Evolutionary conservation across 2,888 invertebrate species (phyloP).

Genomic region (Pseudococcus viburni): DNA sequence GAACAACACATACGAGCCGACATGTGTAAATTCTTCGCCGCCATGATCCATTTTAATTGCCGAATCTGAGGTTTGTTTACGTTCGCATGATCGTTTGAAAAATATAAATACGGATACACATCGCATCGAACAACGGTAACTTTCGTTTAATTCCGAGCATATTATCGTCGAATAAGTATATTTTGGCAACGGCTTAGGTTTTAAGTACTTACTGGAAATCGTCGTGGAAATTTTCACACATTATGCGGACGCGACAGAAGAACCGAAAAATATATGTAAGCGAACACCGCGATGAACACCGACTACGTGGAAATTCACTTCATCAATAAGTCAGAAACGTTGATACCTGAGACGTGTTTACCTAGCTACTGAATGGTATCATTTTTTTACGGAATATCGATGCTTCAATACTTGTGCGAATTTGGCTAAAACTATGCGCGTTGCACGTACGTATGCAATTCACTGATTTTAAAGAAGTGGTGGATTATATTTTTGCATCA

Average conservation of each 20-base stretch:
- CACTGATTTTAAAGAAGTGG: too few species aligned
- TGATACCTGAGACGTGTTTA: too few species aligned
- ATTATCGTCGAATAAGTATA: neutral
- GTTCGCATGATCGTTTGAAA: constrained; percentile 35
- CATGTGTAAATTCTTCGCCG: constrained; percentile 4
- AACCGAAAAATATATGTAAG: too few species aligned
- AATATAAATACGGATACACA: neutral
- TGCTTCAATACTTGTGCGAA: too few species aligned
- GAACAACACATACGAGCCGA: neutral
- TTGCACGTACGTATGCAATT: too few species aligned
- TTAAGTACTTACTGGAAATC: neutral
- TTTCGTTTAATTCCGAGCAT: constrained; percentile 14
- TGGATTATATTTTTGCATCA: too few species aligned
- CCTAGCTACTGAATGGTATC: too few species aligned
- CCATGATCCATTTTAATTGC: constrained; percentile 25
- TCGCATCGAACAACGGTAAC: neutral
- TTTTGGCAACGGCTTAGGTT: neutral
- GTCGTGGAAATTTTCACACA: neutral
- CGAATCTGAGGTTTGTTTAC: neutral
- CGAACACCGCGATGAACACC: neutral
- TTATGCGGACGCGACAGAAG: neutral
- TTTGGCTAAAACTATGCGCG: too few species aligned
- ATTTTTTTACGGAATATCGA: too few species aligned
- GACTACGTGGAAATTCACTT: neutral
- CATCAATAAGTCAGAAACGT: too few species aligned